A percentile compares a stretch with the other conserved stretches of the same genome.
Evolutionary conservation across 2,888 invertebrate species (phyloP).

Genomic region (Brachycybe producta): DNA sequence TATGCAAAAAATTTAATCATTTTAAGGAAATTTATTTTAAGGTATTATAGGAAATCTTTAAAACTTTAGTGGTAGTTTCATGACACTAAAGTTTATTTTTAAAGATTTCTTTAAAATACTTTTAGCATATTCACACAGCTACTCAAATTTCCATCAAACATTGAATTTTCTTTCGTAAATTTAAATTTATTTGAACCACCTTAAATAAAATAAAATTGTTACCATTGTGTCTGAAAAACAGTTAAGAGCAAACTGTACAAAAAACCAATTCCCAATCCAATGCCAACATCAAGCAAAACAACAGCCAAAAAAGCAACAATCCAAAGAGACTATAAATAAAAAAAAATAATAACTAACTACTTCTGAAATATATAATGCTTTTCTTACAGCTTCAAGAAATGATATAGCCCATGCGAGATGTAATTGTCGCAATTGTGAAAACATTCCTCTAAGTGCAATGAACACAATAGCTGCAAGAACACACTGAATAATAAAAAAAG

Average conservation of each 20-base stretch:
- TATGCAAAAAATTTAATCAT: no score
- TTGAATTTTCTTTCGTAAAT: no score
- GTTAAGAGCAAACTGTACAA: slow-evolving; percentile 14
- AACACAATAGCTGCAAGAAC: slow-evolving; percentile 68
- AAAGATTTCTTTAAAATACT: no score
- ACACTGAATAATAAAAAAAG: slow-evolving; percentile 41
- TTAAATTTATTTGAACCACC: not conserved
- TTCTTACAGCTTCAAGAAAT: slow-evolving; percentile 52
- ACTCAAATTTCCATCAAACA: no score
- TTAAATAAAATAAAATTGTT: not conserved
- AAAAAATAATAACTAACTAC: not conserved
- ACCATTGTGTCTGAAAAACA: slow-evolving; percentile 16
- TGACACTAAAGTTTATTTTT: no score
- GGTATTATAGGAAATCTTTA: no score
- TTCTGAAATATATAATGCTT: not conserved
- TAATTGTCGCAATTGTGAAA: slow-evolving; percentile 55
- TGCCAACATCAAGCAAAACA: slow-evolving; percentile 62
- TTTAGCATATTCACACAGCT: no score
- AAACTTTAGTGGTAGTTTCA: no score
- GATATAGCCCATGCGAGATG: slow-evolving; percentile 59
- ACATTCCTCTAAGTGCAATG: slow-evolving; percentile 62
- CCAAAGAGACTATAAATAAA: slow-evolving; percentile 47
- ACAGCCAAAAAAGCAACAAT: slow-evolving; percentile 61
- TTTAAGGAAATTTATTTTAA: no score
- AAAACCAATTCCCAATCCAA: slow-evolving; percentile 60